Conservation (phyloP, 1,140 invertebrate genomes). For the Dendrolimus kikuchii region DNA sequence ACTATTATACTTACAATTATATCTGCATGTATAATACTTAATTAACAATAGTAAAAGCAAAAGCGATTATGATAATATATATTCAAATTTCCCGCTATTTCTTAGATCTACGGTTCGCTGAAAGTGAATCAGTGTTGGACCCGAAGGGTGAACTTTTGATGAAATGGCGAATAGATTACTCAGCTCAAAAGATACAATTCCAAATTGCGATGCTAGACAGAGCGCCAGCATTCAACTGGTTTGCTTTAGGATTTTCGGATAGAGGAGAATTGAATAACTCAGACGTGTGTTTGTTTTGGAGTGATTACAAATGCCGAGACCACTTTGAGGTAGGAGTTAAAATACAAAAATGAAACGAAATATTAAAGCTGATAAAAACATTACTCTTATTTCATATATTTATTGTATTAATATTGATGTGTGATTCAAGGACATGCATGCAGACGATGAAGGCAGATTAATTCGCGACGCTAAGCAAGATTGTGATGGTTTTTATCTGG, state of each 20-base stretch:
- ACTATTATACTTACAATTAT: too few relatives aligned
- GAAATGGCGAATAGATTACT: constrained; percentile 56
- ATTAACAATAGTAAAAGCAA: too few relatives aligned
- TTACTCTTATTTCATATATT: neutral
- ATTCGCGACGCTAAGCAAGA: constrained; percentile 84
- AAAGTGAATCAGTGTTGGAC: constrained; percentile 58
- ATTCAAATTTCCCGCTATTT: constrained; percentile 4
- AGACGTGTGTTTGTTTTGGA: constrained; percentile 91
- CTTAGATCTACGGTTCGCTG: constrained; percentile 27
- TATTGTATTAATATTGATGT: constrained; percentile 6
- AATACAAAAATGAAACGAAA: too few relatives aligned
- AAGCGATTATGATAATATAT: too few relatives aligned
- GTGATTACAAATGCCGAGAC: constrained; percentile 76
- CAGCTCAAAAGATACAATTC: constrained; percentile 83
- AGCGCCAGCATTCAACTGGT: constrained; percentile 79
- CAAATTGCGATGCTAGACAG: constrained; percentile 76
- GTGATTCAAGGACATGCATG: constrained; percentile 81
- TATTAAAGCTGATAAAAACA: too few relatives aligned
- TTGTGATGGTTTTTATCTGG: constrained; percentile 80
- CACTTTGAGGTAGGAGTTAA: constrained; percentile 77
- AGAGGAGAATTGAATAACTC: constrained; percentile 84
- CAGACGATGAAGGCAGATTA: constrained; percentile 79
- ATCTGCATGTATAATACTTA: too few relatives aligned
- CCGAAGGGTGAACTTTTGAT: constrained; percentile 45
- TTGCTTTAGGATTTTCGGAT: constrained; percentile 94